Conservation (phyloP, 2,797 vertebrate species). For the Smutsia temminckii region DNA sequence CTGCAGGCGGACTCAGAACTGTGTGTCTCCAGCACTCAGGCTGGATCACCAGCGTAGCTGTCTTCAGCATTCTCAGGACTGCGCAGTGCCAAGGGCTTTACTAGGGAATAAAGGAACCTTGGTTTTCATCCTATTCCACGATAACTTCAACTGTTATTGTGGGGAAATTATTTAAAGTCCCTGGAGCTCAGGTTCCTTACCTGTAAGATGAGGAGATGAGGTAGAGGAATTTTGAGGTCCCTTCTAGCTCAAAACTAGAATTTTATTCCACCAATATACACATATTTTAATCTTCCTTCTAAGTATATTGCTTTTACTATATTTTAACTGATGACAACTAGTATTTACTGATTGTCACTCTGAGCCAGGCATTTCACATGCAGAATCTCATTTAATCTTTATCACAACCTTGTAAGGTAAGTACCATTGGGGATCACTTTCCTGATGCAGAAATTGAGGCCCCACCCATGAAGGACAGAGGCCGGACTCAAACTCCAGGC, state of each 20-base stretch:
- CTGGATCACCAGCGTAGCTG: accelerated
- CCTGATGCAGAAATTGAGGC: background rate
- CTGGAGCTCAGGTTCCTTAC: background rate
- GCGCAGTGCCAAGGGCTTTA: background rate
- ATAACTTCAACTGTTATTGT: background rate
- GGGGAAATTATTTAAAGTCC: background rate
- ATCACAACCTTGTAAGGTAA: background rate
- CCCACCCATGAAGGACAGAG: background rate
- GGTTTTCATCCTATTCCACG: background rate
- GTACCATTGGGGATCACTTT: background rate
- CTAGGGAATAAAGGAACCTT: background rate
- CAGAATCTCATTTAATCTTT: background rate
- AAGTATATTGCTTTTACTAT: background rate
- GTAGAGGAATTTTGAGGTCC: background rate
- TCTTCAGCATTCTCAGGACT: background rate
- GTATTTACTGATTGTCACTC: background rate
- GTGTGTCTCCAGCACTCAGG: too few relatives aligned
- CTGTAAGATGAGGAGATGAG: background rate
- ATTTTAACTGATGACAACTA: background rate
- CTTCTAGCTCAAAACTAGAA: background rate
- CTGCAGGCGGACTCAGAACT: background rate
- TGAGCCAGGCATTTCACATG: background rate
- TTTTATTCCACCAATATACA: background rate
- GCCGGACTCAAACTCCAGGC: background rate
- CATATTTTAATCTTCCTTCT: background rate